Base-by-base conservation (phyloP, 1,140 invertebrate genomes). In the Trypoxylus dichotomus region DNA sequence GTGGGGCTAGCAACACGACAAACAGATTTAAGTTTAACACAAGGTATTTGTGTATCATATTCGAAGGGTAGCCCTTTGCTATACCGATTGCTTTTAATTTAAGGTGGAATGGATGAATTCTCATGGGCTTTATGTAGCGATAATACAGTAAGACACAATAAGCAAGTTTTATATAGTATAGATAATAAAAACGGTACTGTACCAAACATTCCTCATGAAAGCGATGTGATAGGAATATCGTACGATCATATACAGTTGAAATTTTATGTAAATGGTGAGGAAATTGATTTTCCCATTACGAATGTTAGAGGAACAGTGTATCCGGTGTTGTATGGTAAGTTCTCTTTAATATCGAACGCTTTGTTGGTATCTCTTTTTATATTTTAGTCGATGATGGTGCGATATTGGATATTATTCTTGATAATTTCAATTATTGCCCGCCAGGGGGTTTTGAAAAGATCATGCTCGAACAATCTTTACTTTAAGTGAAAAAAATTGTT, bases 171-270 rank as follows among this genome's bases (percentile, higher is more conserved):
- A 71, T 92, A 91, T 85, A 94, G 92, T 85, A 87, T 95, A 76
- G 81, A 81, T 71, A 80, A 80, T 42, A 73, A 81, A 21, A 81
- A 77, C 74, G 79, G 78, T 76, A 60, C 77, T 87, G 91, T 85
- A 84, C 85, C 79, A 82, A 92, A 86, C 74, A 83, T 93, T 77
- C 90, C 94, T 15, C 92, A 95, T 84, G 98, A 99, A 89, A 97
- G 98, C 74, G 98, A 99, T 87, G 92, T 97, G 78, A 91, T 99
- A 83, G 97, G 98, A 71, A 88, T 99, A 21, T 93, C 95, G 2
- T 99, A 96, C 86, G 98, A 99, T 86, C 98, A 99, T 87, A 93
- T 99, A 76, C 96, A 99, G 85, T 87, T 99, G 37, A 98, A 97
- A 86, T 98, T 99, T 88, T 98, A 93, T 86, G 87, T 98, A 21